Base-by-base conservation (phyloP, 2,888 invertebrate species). In the Bugula neritina region DNA sequence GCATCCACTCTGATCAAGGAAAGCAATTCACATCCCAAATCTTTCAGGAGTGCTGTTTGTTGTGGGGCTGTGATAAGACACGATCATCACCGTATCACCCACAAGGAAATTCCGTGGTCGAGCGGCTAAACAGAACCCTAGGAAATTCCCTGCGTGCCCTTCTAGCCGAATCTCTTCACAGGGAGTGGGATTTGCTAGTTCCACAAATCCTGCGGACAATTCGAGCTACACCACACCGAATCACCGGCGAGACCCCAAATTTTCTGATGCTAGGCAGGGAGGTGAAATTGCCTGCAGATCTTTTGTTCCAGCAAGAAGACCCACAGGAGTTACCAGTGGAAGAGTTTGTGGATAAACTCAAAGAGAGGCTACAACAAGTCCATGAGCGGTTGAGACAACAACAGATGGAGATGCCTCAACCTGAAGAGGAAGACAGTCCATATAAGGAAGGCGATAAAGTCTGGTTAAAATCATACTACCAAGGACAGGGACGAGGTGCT, bases 81-180 rank as follows among this genome's bases (percentile, higher is more conserved):
- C 13, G 57, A 25, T 23, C 57, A 5, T 23, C 57, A 5, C 57
- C 57, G 3, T 57, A 57, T 25, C 13, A 25, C 5, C 57, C 57
- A n/a, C 21, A 57, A 57, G 57, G 57, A n/a, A 57, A 57, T 25
- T 21, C 23, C 25, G 25, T 57, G 25, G 57, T 57, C 25, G 57
- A 57, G 25, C 10, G 57, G 23, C 13, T 23, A n/a, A 57, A 57
- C 57, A 5, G 57, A 5, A 57, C 25, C 5, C 57, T 57, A 13
- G 57, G 57, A n/a, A 25, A 57, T 25, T 5, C 57, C 13, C 57
- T 57, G 57, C 57, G 57, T n/a, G 23, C 57, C 10, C 57, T 57
- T 25, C 10, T 57, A n/a, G 3, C 23, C 25, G 23, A n/a, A 5
- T 23, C 5, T 5, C 23, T 21, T 5, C 57, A 57, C 5, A 25